Evolutionary conservation across 1,140 invertebrate genomes (phyloP).

Genomic region (Metaphire vulgaris): DNA sequence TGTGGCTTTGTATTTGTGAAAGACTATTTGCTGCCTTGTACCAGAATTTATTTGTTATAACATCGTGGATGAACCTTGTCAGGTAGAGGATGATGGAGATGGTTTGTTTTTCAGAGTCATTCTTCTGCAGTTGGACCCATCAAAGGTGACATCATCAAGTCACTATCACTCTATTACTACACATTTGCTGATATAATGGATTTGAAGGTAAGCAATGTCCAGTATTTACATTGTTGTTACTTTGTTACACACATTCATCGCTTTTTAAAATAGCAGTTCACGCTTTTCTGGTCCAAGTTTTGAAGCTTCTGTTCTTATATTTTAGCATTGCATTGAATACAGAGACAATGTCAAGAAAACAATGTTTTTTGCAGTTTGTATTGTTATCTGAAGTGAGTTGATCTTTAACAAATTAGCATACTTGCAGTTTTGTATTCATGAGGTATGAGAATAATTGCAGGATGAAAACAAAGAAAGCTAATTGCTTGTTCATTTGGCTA

Average conservation of each 20-base stretch:
- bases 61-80: no score
- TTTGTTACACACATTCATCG: conserved; percentile 2
- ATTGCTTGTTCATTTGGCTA: no score
- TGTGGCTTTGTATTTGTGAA: no score
- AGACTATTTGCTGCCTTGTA: no score
- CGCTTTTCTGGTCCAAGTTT: neutral
- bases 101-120: conserved; percentile 52
- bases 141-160: conserved; percentile 87
- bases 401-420: no score
- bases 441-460: no score
- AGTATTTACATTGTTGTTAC: neutral
- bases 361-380: no score
- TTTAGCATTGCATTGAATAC: neutral
- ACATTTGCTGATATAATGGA: conserved; percentile 99
- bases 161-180: conserved; percentile 93
- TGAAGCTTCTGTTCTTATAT: neutral
- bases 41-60: no score
- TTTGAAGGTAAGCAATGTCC: conserved; percentile 63
- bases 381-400: no score
- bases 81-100: no score
- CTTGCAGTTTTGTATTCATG: no score
- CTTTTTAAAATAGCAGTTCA: neutral
- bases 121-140: conserved; percentile 29
- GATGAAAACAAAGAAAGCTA: no score
- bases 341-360: neutral